These are phyloP conservation scores for Hedya salicella DNA, from an alignment of 2,888 invertebrate species.

Conservation along the genomic window DNA sequence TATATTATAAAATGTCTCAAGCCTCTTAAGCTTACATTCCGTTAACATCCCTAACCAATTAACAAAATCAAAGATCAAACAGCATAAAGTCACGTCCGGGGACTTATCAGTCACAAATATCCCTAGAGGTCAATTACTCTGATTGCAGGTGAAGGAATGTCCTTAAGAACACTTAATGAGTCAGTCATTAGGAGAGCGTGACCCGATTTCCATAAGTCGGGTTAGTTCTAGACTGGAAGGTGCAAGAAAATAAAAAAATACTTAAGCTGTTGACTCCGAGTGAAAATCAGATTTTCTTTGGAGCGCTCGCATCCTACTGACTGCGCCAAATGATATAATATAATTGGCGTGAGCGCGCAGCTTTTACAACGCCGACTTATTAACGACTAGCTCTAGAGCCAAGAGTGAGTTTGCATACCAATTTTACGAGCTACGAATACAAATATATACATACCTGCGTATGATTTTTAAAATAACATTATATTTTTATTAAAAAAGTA, in stretches of 20 bases:
- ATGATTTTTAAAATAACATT: too few relatives aligned
- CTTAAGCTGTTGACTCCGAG: too few relatives aligned
- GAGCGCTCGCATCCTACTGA: too few relatives aligned
- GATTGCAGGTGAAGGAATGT: constrained; percentile 57
- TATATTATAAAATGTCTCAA: neutral
- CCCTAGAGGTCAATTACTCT: constrained; percentile 56
- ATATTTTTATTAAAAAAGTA: too few relatives aligned
- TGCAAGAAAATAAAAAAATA: neutral
- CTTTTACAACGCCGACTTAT: too few relatives aligned
- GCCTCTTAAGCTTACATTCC: neutral
- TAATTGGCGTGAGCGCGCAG: too few relatives aligned
- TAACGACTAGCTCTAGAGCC: too few relatives aligned
- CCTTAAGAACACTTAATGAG: constrained; percentile 67
- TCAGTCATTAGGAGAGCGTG: constrained; percentile 65
- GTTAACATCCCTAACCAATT: constrained; percentile 1
- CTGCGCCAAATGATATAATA: too few relatives aligned
- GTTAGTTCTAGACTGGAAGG: constrained; percentile 42
- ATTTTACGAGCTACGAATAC: too few relatives aligned
- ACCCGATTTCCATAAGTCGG: constrained; percentile 55
- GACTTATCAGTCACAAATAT: constrained; percentile 38
- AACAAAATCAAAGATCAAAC: constrained; percentile 30
- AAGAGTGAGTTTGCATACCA: too few relatives aligned
- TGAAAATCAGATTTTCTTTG: too few relatives aligned
- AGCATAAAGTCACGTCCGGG: constrained; percentile 37
- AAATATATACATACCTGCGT: too few relatives aligned